phyloP scores from a whole-genome alignment of 2,797 vertebrate species.

The Emys orbicularis region DNA sequence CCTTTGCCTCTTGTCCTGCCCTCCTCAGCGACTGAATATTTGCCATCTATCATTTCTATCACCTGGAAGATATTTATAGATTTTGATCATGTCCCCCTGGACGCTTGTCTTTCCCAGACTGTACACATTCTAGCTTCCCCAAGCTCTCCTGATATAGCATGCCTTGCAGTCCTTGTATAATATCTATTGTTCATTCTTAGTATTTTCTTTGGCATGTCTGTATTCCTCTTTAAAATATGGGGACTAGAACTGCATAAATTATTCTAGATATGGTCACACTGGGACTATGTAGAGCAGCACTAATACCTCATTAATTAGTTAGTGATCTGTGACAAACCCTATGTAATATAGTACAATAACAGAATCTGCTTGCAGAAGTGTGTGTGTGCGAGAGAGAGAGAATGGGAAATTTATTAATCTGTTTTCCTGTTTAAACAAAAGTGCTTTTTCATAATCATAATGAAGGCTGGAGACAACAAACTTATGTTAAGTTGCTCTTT shows the following conservation, averaged over 20 bases:
- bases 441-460: background rate
- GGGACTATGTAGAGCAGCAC: background rate
- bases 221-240: background rate
- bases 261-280: background rate
- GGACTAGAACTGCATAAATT: background rate
- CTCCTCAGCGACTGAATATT: constrained; percentile 50
- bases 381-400: background rate
- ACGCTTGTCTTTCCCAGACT: constrained; percentile 19
- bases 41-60: constrained; percentile 62
- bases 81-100: background rate
- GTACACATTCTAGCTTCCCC: background rate
- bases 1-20: constrained; percentile 38
- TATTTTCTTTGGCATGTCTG: constrained; percentile 17
- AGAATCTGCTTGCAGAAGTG: background rate
- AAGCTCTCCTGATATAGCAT: background rate
- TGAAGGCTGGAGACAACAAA: background rate
- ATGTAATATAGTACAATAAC: background rate
- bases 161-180: background rate
- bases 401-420: background rate
- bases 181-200: background rate
- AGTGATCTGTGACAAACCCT: background rate
- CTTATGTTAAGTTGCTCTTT: background rate
- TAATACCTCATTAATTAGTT: background rate
- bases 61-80: constrained; percentile 54
- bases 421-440: background rate